phyloP scores from a whole-genome alignment of 2,888 invertebrate genomes.

The Drosophila paranaensis region DNA sequence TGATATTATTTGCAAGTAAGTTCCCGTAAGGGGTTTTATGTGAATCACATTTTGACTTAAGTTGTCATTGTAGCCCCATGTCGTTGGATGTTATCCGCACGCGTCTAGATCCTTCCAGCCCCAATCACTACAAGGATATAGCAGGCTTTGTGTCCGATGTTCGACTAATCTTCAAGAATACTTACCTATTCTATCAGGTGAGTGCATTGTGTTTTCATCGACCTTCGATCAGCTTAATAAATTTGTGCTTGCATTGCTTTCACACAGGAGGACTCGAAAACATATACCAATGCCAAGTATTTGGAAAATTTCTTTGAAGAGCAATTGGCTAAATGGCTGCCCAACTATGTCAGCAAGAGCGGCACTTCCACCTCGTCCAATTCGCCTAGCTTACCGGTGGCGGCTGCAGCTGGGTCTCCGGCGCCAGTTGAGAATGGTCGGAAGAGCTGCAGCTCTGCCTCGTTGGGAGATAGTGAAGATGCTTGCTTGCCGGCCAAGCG shows the following conservation, averaged over 20 bases:
- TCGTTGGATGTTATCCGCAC: conserved; percentile 93
- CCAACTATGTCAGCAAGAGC: conserved; percentile 87
- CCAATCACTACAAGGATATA: conserved; percentile 90
- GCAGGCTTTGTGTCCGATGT: conserved; percentile 92
- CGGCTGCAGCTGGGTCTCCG: conserved; percentile 64
- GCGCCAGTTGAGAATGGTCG: conserved; percentile 79
- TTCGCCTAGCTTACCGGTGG: conserved; percentile 63
- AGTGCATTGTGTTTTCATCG: conserved; percentile 39
- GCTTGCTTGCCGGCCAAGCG: conserved; percentile 83
- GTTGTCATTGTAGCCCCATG: conserved; percentile 87
- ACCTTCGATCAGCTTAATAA: conserved; percentile 19
- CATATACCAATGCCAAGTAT: conserved; percentile 91
- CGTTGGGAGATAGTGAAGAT: conserved; percentile 77
- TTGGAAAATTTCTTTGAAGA: conserved; percentile 95
- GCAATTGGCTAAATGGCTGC: conserved; percentile 92
- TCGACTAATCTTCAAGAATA: conserved; percentile 94
- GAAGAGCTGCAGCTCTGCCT: conserved; percentile 74
- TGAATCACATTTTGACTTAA: background rate
- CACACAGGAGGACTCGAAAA: conserved; percentile 89
- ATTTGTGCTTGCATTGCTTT: conserved; percentile 38
- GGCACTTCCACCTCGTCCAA: conserved; percentile 68
- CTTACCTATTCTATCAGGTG: conserved; percentile 93
- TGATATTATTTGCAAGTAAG: conserved; percentile 84
- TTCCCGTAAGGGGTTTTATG: fast-evolving
- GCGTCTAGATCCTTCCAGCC: conserved; percentile 90